phyloP scores from a whole-genome alignment of 2,113 vertebrate genomes.

The Athene noctua region DNA sequence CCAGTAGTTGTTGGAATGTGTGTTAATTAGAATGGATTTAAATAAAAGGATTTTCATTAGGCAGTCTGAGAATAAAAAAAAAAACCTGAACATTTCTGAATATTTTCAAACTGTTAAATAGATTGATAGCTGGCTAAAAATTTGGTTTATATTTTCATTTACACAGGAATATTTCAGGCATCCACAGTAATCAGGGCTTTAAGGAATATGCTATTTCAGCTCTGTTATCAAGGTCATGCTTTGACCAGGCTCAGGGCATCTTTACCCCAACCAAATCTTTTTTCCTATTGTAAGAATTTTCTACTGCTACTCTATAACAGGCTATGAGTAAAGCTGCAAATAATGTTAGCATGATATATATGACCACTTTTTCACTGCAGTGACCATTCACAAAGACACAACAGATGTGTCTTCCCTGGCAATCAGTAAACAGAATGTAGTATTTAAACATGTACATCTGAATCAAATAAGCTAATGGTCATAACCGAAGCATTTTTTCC shows the following conservation, averaged over 20 bases:
- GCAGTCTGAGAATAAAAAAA: not conserved
- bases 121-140: not conserved
- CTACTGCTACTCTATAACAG: not conserved
- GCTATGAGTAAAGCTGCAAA: not conserved
- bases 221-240: not conserved
- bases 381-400: not conserved
- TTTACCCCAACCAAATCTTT: not conserved
- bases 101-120: not conserved
- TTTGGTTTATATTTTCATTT: not conserved
- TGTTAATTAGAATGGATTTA: slow-evolving; percentile 11
- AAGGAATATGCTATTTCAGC: not conserved
- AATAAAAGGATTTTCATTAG: not conserved
- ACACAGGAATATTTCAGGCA: not conserved
- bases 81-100: not conserved
- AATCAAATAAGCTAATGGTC: not conserved
- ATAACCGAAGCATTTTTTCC: not conserved
- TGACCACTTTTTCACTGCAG: not conserved
- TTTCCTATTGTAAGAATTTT: not conserved
- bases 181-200: not conserved
- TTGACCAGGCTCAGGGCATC: not conserved
- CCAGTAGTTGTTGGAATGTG: not conserved
- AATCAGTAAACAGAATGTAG: not conserved
- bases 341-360: not conserved
- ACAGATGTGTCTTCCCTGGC: not conserved
- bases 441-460: not conserved